These are phyloP conservation scores for Isurus oxyrinchus DNA, from an alignment of 2,113 vertebrate genomes.

Conservation along the genomic window DNA sequence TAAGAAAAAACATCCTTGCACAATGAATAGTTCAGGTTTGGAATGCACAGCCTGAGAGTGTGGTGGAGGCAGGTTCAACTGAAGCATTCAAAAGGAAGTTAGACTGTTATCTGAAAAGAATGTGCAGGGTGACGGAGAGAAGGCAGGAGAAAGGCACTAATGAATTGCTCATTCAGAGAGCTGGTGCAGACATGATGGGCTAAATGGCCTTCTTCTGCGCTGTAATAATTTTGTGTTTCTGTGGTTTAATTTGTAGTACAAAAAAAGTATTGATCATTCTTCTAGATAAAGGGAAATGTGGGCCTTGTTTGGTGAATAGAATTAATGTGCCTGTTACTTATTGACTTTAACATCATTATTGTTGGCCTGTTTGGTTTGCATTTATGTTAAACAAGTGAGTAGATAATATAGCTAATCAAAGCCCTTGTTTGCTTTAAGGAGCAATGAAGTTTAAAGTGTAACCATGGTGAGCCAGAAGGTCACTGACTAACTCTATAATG, in stretches of 20 bases:
- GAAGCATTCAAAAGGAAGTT: no score
- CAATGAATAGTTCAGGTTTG: no score
- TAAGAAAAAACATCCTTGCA: no score
- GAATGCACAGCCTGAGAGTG: no score
- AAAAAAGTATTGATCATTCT: not conserved
- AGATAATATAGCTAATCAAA: slow-evolving; percentile 25
- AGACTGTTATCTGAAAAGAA: no score
- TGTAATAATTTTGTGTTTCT: no score
- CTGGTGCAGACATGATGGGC: no score
- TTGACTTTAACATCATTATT: not conserved
- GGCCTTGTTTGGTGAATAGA: not conserved
- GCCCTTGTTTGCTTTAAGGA: slow-evolving; percentile 23
- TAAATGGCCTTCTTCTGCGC: no score
- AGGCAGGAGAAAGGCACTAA: no score
- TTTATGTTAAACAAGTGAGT: not conserved
- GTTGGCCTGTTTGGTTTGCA: slow-evolving; percentile 10
- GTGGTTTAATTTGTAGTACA: not conserved
- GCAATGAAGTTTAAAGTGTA: slow-evolving; percentile 23
- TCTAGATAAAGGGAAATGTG: not conserved
- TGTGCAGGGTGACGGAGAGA: no score
- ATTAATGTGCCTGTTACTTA: not conserved
- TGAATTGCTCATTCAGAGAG: no score
- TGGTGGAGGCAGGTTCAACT: no score
- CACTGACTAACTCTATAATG: not conserved
- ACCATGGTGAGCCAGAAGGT: slow-evolving; percentile 18